A percentile compares a stretch with the other conserved stretches of the same genome.
Conservation (phyloP, 2,888 invertebrate genomes). For the Escarpia spicata region DNA sequence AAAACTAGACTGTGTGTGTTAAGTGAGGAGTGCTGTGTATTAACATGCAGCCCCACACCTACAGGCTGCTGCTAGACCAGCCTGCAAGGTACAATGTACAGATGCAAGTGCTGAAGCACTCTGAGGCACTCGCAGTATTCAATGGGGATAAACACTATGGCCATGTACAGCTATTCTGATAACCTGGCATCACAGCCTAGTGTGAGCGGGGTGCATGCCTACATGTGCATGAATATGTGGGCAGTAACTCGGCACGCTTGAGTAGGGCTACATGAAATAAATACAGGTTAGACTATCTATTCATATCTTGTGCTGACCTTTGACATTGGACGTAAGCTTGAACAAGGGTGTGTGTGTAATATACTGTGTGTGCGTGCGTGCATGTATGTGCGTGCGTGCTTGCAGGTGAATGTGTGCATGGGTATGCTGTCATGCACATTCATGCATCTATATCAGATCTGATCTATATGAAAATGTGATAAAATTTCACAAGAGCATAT, state of each 20-base stretch:
- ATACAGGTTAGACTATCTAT: too few relatives aligned
- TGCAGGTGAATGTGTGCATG: too few relatives aligned
- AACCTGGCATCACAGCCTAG: neutral
- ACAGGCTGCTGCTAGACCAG: neutral
- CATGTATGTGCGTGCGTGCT: too few relatives aligned
- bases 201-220: neutral
- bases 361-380: too few relatives aligned
- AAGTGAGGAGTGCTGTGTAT: neutral
- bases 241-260: neutral
- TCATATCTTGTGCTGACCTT: too few relatives aligned
- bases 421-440: too few relatives aligned
- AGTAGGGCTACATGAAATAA: neutral
- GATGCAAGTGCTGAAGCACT: neutral
- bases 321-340: too few relatives aligned
- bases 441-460: too few relatives aligned
- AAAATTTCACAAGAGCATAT: too few relatives aligned
- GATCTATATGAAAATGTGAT: too few relatives aligned
- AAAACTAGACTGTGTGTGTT: neutral
- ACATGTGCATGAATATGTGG: neutral
- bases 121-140: neutral
- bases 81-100: neutral
- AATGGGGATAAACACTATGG: neutral
- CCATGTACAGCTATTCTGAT: slow-evolving; percentile 7
- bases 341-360: too few relatives aligned
- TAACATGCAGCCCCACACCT: neutral